phyloP scores from a whole-genome alignment of 2,113 vertebrate species.

The Shinisaurus crocodilurus region DNA sequence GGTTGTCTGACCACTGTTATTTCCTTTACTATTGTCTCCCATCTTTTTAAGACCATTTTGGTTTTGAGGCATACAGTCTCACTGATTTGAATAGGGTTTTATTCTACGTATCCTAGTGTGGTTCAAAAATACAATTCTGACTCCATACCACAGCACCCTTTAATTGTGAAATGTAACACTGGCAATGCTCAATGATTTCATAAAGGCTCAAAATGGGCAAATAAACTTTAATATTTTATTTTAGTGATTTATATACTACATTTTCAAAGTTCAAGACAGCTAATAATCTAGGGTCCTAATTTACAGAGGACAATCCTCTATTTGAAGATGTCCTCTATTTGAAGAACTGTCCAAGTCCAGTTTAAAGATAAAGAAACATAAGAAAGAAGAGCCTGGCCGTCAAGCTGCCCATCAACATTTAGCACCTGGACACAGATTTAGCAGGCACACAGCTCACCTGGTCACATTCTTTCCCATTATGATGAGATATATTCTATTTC shows the following conservation, averaged over 20 bases:
- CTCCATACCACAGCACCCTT: not conserved
- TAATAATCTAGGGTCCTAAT: not conserved
- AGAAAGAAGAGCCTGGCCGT: no score
- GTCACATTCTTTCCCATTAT: no score
- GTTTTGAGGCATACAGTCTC: not conserved
- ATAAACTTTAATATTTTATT: not conserved
- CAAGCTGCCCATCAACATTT: no score
- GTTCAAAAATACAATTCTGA: not conserved
- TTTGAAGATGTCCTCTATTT: no score
- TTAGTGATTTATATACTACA: not conserved
- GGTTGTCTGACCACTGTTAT: not conserved
- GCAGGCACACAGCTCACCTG: no score
- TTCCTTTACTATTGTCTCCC: conserved; percentile 24
- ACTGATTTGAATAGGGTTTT: not conserved
- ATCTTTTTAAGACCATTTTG: conserved; percentile 11
- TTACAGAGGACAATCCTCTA: no score
- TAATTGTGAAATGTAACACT: not conserved
- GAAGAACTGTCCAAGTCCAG: no score
- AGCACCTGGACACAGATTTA: no score
- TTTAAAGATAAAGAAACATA: not conserved
- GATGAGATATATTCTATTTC: no score
- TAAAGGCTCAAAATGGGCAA: not conserved
- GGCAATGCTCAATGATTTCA: not conserved
- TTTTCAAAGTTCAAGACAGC: not conserved
- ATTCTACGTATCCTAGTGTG: not conserved